phyloP scores from a whole-genome alignment of 2,888 invertebrate genomes.

The Anthrax anthrax region DNA sequence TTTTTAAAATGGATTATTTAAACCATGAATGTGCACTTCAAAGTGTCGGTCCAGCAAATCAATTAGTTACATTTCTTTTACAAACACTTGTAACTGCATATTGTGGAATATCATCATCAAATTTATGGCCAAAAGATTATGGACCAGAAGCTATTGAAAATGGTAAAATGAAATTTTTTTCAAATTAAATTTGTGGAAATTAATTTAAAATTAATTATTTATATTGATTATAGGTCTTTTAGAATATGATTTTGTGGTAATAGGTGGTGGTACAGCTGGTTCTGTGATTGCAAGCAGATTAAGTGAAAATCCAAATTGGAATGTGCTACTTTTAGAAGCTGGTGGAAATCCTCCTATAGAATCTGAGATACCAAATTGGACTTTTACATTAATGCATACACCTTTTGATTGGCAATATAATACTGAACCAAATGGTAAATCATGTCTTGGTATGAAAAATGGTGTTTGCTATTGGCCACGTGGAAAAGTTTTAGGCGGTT shows the following conservation, averaged over 20 bases:
- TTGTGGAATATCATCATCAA: conserved; percentile 37
- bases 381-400: conserved; percentile 18
- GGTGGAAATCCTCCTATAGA: conserved; percentile 20
- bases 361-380: conserved; percentile 15
- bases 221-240: neutral
- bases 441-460: conserved; percentile 18
- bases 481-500: conserved; percentile 52
- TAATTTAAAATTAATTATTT: neutral
- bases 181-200: too few species aligned
- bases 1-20: neutral
- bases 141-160: conserved; percentile 9
- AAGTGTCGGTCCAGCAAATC: neutral
- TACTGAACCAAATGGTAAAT: conserved; percentile 18
- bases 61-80: neutral
- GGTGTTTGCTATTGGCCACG: conserved; percentile 39
- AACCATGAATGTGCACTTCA: neutral
- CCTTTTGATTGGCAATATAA: conserved; percentile 22
- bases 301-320: conserved; percentile 20
- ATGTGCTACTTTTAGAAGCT: conserved; percentile 17
- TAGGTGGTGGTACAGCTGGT: conserved; percentile 13
- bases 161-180: neutral
- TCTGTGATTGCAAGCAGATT: conserved; percentile 17
- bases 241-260: conserved; percentile 9
- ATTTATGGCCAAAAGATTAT: conserved; percentile 40
- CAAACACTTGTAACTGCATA: conserved; percentile 2